These are phyloP conservation scores for Dynastes maya DNA, from an alignment of 2,888 invertebrate genomes.

Conservation along the genomic window DNA sequence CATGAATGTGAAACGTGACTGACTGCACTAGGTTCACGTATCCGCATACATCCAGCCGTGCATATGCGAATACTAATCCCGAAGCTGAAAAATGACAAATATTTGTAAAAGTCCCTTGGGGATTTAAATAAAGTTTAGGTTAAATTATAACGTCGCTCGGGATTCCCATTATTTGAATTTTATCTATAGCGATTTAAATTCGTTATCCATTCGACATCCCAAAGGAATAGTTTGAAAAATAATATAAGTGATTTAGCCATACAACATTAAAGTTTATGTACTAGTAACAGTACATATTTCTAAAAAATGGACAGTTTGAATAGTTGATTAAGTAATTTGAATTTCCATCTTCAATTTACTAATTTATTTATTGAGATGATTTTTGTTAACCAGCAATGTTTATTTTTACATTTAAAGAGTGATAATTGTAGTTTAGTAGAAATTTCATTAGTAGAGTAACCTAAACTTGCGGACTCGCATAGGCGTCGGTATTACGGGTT, in stretches of 20 bases:
- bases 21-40: neutral
- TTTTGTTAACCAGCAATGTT: too few relatives aligned
- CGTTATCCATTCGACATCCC: neutral
- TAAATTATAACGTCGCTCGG: neutral
- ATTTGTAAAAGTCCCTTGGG: conserved; percentile 23
- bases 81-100: conserved; percentile 23
- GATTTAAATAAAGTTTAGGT: conserved; percentile 13
- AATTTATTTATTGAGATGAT: too few relatives aligned
- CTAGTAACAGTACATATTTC: neutral
- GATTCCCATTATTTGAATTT: conserved; percentile 1
- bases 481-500: too few relatives aligned
- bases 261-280: neutral
- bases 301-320: neutral
- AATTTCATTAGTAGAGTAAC: too few relatives aligned
- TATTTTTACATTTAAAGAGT: too few relatives aligned
- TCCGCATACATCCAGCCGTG: neutral
- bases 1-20: conserved; percentile 16
- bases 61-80: conserved; percentile 4
- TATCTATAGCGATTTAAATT: neutral
- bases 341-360: too few relatives aligned
- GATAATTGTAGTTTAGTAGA: too few relatives aligned
- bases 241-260: neutral
- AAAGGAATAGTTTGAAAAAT: too few relatives aligned
- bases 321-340: too few relatives aligned
- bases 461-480: too few relatives aligned